Evolutionary conservation across 2,888 invertebrate species (phyloP).

Genomic region (Drosophila niveifrons): DNA sequence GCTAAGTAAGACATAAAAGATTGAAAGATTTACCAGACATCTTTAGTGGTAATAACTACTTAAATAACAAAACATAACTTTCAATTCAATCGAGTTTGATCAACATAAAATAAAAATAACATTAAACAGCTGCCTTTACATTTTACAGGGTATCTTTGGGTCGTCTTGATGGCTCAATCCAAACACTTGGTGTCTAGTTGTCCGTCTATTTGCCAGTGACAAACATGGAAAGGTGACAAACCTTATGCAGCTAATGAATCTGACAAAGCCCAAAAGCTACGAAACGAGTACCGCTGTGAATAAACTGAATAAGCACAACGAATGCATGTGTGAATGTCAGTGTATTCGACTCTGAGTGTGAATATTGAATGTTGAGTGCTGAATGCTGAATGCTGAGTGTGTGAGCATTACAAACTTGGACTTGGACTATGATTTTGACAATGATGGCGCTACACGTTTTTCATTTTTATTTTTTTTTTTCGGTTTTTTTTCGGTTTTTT

Average conservation of each 20-base stretch:
- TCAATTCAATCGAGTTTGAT: background rate
- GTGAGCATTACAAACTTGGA: conserved; percentile 46
- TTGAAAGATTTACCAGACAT: no score
- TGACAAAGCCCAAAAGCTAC: conserved; percentile 42
- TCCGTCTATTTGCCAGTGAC: conserved; percentile 32
- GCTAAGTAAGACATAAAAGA: background rate
- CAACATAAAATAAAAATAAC: background rate
- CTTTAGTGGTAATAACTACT: background rate
- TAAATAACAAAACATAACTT: background rate
- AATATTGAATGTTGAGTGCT: conserved; percentile 1
- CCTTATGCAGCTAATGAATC: conserved; percentile 61
- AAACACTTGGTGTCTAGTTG: background rate
- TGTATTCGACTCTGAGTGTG: background rate
- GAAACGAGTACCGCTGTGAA: conserved; percentile 24
- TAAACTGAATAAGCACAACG: conserved; percentile 20
- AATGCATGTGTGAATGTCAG: background rate
- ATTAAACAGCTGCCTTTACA: background rate
- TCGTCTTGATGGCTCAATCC: background rate
- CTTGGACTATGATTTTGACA: conserved; percentile 48
- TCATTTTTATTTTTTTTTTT: no score
- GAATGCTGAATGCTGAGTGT: conserved; percentile 3
- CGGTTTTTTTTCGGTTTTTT: no score
- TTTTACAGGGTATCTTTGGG: background rate
- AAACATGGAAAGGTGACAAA: conserved; percentile 55
- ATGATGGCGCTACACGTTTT: conserved; percentile 44